Evolutionary conservation across 2,888 invertebrate genomes (phyloP), one percentile per base, ranked within the genome.

Genomic region (Blera fallax): DNA sequence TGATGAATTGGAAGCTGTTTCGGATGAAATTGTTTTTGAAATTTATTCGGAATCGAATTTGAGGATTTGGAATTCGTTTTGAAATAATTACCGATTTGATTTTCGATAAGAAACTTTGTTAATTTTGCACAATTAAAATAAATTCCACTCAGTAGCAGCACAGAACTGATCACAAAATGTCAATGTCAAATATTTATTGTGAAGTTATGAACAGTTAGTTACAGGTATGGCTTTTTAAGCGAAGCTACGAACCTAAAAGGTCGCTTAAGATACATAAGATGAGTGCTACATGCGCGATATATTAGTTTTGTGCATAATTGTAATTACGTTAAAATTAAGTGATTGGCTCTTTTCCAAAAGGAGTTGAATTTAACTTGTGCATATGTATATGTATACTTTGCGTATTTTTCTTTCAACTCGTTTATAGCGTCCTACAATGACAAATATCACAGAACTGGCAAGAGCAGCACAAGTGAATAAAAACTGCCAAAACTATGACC

Each of bases 171-270:
- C 81, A 64, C 65, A 77, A 79, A 85, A 85, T 77, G 85, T 85
- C 85, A 85, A 85, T 81, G 81, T 81, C 85, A 85, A 72, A 81
- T 72, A 72, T 77, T 72, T 70, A 34, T 24, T 48, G 65, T 81
- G 81, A 85, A 85, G 76, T 81, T 80, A 56, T 43, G 1, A 10
- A 43, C 3, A 32, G 16, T 79, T 70, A 10, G 0, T 27, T 24
- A n/a, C n/a, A 16, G 4, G 14, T 65, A 65, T 18, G 64, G 64
- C 16, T 24, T 48, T 52, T 37, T 14, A 4, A 65, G 34, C 21
- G 50, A 10, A 24, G 21, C 14, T 50, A 24, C 1, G 4, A 65
- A 65, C 65, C 65, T 2, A 3, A 32, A 21, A 52, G 18, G 37
- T 65, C 14, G n/a, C 0, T 34, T 52, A 4, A 18, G 18, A 34